A percentile compares a stretch with the other conserved stretches of the same genome.
Evolutionary conservation across 2,888 invertebrate species (phyloP).

Genomic region (Acronicta psi): DNA sequence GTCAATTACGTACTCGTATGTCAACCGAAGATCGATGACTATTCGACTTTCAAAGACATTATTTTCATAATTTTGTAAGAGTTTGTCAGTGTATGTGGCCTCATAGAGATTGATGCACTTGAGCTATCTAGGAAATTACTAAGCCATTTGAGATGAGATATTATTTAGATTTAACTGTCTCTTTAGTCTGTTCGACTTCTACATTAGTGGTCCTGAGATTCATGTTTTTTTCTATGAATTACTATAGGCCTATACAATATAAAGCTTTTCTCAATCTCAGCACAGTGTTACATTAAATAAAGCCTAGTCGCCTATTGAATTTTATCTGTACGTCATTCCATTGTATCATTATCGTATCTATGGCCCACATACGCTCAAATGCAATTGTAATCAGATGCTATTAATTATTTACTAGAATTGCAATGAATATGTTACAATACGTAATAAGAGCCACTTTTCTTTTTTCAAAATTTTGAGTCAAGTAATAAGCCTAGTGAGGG

Average conservation of each 20-base stretch:
- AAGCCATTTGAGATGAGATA: constrained; percentile 7
- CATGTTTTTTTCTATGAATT: too few species aligned
- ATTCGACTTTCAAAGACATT: constrained; percentile 12
- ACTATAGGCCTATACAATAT: too few species aligned
- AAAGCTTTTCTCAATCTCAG: too few species aligned
- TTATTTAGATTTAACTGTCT: neutral
- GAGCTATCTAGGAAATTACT: constrained; percentile 2
- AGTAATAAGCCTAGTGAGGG: too few species aligned
- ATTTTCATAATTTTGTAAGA: constrained; percentile 21
- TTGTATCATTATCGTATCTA: constrained; percentile 33
- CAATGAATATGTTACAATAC: constrained; percentile 6
- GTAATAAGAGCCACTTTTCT: neutral
- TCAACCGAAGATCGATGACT: constrained; percentile 40
- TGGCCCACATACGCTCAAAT: constrained; percentile 25
- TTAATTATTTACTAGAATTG: constrained; percentile 26
- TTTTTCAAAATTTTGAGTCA: neutral
- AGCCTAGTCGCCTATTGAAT: too few species aligned
- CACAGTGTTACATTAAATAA: too few species aligned
- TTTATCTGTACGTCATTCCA: constrained; percentile 10
- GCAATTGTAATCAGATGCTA: constrained; percentile 32
- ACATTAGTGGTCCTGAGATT: too few species aligned
- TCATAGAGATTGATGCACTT: constrained; percentile 19
- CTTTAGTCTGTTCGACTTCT: too few species aligned
- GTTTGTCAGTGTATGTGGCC: constrained; percentile 6
- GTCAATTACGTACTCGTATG: constrained; percentile 23